Evolutionary conservation across 2,888 invertebrate species (phyloP).

Genomic region (Rhodophaea formosa): DNA sequence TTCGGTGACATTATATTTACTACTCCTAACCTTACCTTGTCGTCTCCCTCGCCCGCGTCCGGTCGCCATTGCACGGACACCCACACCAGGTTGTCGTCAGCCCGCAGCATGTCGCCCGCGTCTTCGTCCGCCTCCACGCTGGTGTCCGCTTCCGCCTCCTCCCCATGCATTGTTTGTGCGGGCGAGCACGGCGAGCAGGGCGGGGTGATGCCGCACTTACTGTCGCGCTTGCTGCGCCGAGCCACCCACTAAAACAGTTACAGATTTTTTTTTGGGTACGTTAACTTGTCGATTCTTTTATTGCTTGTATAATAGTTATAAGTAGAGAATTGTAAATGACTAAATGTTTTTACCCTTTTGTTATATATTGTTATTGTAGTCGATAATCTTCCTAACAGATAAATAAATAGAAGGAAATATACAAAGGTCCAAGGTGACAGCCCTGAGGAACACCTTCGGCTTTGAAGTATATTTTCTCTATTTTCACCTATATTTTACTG

Average conservation of each 20-base stretch:
- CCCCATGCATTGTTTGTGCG: conserved; percentile 30
- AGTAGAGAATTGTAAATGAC: too few relatives aligned
- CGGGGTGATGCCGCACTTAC: conserved; percentile 79
- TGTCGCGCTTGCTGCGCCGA: conserved; percentile 44
- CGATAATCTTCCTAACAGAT: too few relatives aligned
- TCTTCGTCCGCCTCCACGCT: conserved; percentile 21
- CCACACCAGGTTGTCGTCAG: conserved; percentile 86
- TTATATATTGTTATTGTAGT: too few relatives aligned
- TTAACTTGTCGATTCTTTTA: too few relatives aligned
- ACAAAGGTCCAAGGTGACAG: neutral
- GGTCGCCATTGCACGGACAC: conserved; percentile 83
- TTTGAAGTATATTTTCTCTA: neutral
- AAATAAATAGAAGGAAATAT: too few relatives aligned
- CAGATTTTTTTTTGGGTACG: too few relatives aligned
- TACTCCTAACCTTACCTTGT: conserved; percentile 78
- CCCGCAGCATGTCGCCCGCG: conserved; percentile 42
- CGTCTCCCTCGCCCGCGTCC: conserved; percentile 81
- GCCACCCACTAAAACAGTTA: conserved; percentile 18
- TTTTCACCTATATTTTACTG: too few relatives aligned
- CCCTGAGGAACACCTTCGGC: neutral
- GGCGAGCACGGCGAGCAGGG: conserved; percentile 87
- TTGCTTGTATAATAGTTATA: too few relatives aligned
- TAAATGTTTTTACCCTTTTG: too few relatives aligned
- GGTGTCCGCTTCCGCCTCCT: conserved; percentile 20
- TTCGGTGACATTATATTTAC: too few relatives aligned